Conservation (phyloP, 2,113 vertebrate species). For the human region DNA sequence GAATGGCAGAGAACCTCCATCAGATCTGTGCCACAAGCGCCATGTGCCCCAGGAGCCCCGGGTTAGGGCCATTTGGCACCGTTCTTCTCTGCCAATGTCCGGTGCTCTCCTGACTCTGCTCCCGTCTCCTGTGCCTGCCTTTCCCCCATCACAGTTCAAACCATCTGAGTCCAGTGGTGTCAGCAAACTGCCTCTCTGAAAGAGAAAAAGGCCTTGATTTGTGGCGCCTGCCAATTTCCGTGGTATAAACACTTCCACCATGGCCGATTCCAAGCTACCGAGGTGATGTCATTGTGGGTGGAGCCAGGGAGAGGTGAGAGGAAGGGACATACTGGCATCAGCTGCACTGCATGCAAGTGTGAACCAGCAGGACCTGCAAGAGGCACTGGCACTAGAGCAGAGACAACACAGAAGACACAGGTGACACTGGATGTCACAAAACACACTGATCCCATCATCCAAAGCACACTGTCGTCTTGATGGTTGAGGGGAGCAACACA, state of each 20-base stretch:
- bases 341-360: fast-evolving
- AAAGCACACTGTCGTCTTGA: background rate
- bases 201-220: background rate
- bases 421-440: fast-evolving
- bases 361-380: background rate
- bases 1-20: background rate
- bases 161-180: background rate
- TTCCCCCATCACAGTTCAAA: background rate
- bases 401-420: fast-evolving
- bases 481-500: background rate
- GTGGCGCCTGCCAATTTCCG: background rate
- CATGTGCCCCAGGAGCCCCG: background rate
- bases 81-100: background rate
- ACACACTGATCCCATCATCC: fast-evolving
- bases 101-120: background rate
- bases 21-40: fast-evolving
- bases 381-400: background rate
- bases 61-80: background rate
- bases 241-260: background rate
- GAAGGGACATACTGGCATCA: background rate
- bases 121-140: background rate
- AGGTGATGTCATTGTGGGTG: fast-evolving
- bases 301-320: background rate
- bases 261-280: background rate
- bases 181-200: background rate